Evolutionary conservation across 1,140 invertebrate species (phyloP), one percentile per base, ranked within the genome.

Genomic region (Aphis gossypii): DNA sequence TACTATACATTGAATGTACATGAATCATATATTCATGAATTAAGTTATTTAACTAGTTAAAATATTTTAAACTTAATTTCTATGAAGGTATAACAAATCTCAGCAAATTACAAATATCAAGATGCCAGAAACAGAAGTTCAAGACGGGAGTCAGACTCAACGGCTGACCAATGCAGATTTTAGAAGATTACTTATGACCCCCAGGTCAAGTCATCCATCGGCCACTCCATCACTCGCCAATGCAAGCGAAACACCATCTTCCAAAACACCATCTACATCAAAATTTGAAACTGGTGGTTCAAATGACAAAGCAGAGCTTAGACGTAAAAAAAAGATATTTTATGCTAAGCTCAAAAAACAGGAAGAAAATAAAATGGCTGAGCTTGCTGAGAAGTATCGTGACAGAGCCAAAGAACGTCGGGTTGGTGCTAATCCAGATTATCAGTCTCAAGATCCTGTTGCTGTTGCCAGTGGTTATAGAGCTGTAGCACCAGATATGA

Each of bases 131-230:
- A 89, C 93, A 6, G 92, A 93, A 38, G 56, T 91, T 30, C 96
- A 96, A 25, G 95, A 96, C 25, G 93, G 96, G 96, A 93, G 96
- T 95, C 94, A 97, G 96, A 94, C 97, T 95, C 95, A 95, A 90
- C 96, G 97, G 83, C 95, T 99, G 90, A 99, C 98, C 20, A 99
- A 99, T 96, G 99, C 99, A 95, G 99, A 99, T 95, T 99, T 99
- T 95, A 96, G 99, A 48, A 99, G 99, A 95, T 95, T 99, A 25
- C 95, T 99, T 93, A 99, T 99, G 98, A 99, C 99, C 1, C 99
- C 99, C 0, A 96, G 98, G 90, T 97, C 97, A 0, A 96, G 96
- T 11, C 96, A 97, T 38, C 94, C 95, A 30, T 60, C 94, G 1
- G 54, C 90, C 11, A 91, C 94, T 23, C 82, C 94, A 7, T 51